phyloP scores from a whole-genome alignment of 2,888 invertebrate genomes.

The Dascillus cervinus region DNA sequence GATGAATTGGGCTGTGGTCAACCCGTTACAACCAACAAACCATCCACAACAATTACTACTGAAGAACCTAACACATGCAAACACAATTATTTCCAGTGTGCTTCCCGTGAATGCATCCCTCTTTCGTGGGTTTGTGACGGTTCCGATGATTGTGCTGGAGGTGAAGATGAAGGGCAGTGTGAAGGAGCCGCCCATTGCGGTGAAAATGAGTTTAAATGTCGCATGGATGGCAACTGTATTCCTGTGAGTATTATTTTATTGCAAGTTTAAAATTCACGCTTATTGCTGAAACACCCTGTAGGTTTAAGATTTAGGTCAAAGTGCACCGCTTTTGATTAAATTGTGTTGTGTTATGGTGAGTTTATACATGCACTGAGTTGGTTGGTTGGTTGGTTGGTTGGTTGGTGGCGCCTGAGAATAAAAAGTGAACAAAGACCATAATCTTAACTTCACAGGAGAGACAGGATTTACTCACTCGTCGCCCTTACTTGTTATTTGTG shows the following conservation, averaged over 20 bases:
- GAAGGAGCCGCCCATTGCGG: slow-evolving; percentile 31
- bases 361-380: too few species aligned
- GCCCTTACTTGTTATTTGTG: too few species aligned
- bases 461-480: too few species aligned
- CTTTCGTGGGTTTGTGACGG: slow-evolving; percentile 57
- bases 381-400: too few species aligned
- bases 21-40: slow-evolving; percentile 13
- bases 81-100: slow-evolving; percentile 51
- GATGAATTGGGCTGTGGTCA: slow-evolving; percentile 55
- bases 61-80: slow-evolving; percentile 38
- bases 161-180: slow-evolving; percentile 54
- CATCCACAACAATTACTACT: slow-evolving; percentile 22
- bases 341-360: too few species aligned
- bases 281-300: too few species aligned
- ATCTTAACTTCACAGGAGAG: too few species aligned
- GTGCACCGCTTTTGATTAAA: too few species aligned
- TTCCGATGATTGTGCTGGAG: slow-evolving; percentile 48
- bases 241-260: slow-evolving; percentile 30
- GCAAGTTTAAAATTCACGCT: too few species aligned
- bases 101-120: slow-evolving; percentile 51
- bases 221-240: slow-evolving; percentile 56
- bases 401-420: too few species aligned
- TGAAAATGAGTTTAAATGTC: slow-evolving; percentile 50
- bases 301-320: too few species aligned
- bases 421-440: too few species aligned